Conservation (phyloP, 2,797 vertebrate species). For the Clarias pachynema region DNA sequence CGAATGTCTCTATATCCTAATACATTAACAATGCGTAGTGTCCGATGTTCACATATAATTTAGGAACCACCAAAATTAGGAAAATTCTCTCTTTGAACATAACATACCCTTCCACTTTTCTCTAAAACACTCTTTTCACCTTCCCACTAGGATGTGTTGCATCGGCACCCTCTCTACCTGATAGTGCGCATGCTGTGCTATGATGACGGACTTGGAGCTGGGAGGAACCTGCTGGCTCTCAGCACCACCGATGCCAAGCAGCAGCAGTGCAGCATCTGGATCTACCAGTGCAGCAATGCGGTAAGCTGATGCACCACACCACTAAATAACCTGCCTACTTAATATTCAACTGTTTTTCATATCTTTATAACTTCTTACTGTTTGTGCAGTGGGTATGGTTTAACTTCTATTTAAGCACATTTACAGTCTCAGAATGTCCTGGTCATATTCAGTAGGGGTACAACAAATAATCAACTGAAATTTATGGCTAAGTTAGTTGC, state of each 20-base stretch:
- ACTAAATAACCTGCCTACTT: neutral
- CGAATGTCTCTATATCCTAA: neutral
- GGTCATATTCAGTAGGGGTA: neutral
- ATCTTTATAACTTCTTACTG: neutral
- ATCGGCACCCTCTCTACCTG: constrained; percentile 91
- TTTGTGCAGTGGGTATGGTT: neutral
- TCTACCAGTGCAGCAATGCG: constrained; percentile 93
- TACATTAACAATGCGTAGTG: too few relatives aligned
- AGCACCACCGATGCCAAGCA: constrained; percentile 88
- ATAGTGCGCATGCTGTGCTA: constrained; percentile 96
- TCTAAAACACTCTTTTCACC: neutral
- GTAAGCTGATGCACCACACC: constrained; percentile 72
- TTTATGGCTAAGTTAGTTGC: too few relatives aligned
- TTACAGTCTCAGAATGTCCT: neutral
- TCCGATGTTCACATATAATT: neutral
- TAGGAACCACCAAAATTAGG: too few relatives aligned
- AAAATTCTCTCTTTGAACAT: neutral
- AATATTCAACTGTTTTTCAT: neutral
- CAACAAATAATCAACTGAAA: too few relatives aligned
- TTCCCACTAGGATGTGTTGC: constrained; percentile 84
- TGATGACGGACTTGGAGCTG: constrained; percentile 91
- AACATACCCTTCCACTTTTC: neutral
- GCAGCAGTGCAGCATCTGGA: constrained; percentile 90
- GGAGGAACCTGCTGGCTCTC: constrained; percentile 90
- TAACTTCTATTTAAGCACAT: neutral